phyloP scores from a whole-genome alignment of 2,797 vertebrate species.

The Labroides dimidiatus region DNA sequence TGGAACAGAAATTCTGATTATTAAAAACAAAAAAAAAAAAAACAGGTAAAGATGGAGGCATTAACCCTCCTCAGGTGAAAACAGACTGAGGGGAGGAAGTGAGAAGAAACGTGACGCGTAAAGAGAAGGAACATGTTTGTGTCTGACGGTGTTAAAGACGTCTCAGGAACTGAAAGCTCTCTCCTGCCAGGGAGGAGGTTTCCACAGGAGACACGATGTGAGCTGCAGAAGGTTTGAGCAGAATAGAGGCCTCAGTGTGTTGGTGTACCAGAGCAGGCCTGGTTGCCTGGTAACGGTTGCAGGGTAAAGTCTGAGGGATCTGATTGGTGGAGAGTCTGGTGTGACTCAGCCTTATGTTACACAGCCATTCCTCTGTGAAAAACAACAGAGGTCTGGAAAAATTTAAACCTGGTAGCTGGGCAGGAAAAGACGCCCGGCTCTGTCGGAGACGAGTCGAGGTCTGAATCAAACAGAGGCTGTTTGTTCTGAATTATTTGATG shows the following conservation, averaged over 20 bases:
- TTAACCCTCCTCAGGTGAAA: constrained; percentile 45
- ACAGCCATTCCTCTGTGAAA: constrained; percentile 63
- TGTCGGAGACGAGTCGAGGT: no score
- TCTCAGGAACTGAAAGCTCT: background rate
- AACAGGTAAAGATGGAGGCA: constrained; percentile 12
- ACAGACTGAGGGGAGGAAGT: constrained; percentile 30
- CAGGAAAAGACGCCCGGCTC: no score
- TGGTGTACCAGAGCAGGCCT: constrained; percentile 48
- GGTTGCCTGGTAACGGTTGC: constrained; percentile 71
- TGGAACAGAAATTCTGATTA: background rate
- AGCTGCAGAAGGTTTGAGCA: constrained; percentile 30
- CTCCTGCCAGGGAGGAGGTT: background rate
- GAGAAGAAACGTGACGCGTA: background rate
- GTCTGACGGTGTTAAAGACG: background rate
- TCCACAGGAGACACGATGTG: constrained; percentile 38
- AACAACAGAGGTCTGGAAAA: constrained; percentile 57
- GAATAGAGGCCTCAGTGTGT: constrained; percentile 62
- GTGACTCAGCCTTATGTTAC: constrained; percentile 68
- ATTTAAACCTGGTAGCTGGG: constrained; percentile 11
- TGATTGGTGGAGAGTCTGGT: constrained; percentile 55
- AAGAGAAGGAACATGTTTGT: background rate
- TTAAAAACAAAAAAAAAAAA: background rate
- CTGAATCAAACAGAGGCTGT: no score
- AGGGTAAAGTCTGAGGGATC: constrained; percentile 47
- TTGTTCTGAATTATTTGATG: no score